Conservation (phyloP, 2,888 invertebrate genomes). For the Andrena minutula region DNA sequence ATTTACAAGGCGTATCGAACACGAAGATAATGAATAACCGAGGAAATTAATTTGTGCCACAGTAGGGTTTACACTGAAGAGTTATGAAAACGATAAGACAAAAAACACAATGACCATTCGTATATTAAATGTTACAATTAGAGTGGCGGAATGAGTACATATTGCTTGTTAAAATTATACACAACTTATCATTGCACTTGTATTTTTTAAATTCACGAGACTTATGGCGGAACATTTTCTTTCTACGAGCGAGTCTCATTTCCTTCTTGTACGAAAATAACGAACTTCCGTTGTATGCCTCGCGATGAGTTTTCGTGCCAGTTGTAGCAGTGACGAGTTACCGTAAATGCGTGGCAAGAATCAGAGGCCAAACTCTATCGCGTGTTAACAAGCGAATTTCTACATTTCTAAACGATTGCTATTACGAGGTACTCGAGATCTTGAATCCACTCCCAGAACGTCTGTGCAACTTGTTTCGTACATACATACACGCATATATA, state of each 20-base stretch:
- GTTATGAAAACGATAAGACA: constrained; percentile 19
- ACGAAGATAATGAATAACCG: constrained; percentile 27
- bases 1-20: constrained; percentile 35
- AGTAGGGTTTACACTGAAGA: constrained; percentile 32
- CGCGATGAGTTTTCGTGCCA: constrained; percentile 11
- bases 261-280: constrained; percentile 19
- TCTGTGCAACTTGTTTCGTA: constrained; percentile 68
- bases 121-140: constrained; percentile 40
- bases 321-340: constrained; percentile 23
- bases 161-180: constrained; percentile 34
- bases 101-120: constrained; percentile 3
- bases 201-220: constrained; percentile 39
- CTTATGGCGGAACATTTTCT: constrained; percentile 25
- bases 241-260: constrained; percentile 17
- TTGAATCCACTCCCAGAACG: constrained; percentile 60
- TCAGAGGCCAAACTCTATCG: constrained; percentile 39
- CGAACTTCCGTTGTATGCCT: constrained; percentile 33
- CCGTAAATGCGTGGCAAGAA: background rate
- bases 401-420: constrained; percentile 24
- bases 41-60: constrained; percentile 44
- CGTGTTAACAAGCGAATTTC: constrained; percentile 36
- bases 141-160: constrained; percentile 25
- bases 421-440: constrained; percentile 26
- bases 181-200: constrained; percentile 41
- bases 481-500: constrained; percentile 28